A percentile compares a stretch with the other conserved stretches of the same genome.
These are phyloP conservation scores for Fregetta grallaria DNA, from an alignment of 2,113 vertebrate genomes.

Conservation along the genomic window DNA sequence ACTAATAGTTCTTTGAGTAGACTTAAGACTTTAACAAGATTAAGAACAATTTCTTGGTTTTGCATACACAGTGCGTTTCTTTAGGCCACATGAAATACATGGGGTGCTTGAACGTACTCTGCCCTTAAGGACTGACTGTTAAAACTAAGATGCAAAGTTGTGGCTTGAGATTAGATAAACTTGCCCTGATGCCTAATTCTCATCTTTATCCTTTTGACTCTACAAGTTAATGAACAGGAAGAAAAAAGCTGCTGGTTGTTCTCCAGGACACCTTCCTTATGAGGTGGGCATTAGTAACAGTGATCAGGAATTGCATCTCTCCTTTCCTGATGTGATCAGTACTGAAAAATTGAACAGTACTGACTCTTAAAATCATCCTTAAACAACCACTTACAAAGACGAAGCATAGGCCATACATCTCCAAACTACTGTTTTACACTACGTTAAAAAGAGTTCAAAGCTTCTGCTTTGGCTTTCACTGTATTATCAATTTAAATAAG, in stretches of 20 bases:
- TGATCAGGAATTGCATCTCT: background rate
- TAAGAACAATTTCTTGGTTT: background rate
- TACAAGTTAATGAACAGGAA: background rate
- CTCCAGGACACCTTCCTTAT: background rate
- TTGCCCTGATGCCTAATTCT: background rate
- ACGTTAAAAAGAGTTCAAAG: background rate
- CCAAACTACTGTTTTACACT: background rate
- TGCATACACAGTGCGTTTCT: background rate
- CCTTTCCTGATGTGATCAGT: background rate
- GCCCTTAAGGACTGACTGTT: background rate
- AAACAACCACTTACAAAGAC: background rate
- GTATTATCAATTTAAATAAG: background rate
- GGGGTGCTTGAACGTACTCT: background rate
- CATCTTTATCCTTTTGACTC: background rate
- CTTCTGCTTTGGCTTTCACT: background rate
- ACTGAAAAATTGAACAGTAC: background rate
- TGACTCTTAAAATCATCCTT: background rate
- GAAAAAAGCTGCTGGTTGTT: background rate
- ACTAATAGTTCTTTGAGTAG: background rate
- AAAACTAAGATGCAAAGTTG: background rate
- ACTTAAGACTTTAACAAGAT: background rate
- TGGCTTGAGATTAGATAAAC: background rate
- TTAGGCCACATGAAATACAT: background rate
- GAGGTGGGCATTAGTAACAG: background rate
- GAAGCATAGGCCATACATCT: background rate